phyloP scores from a whole-genome alignment of 2,113 vertebrate genomes.

The Neogale vison region DNA sequence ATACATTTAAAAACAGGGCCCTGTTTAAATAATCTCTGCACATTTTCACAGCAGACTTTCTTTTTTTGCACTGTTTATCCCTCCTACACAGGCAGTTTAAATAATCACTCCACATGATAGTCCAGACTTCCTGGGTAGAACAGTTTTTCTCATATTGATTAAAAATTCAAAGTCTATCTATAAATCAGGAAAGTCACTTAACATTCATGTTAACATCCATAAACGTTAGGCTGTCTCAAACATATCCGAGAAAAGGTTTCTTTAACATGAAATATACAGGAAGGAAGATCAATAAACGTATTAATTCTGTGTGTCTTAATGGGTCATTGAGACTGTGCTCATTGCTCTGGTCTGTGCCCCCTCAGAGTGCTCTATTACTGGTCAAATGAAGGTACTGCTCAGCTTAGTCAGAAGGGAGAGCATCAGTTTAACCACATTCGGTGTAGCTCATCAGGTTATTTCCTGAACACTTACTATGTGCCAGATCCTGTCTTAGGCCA shows the following conservation, averaged over 20 bases:
- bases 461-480: not conserved
- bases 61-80: not conserved
- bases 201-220: slow-evolving; percentile 24
- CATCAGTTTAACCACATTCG: not conserved
- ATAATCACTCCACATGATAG: not conserved
- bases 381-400: not conserved
- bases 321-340: not conserved
- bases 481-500: not conserved
- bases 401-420: not conserved
- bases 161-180: slow-evolving; percentile 31
- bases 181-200: slow-evolving; percentile 24
- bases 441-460: not conserved
- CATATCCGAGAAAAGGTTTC: not conserved
- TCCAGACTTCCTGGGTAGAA: slow-evolving; percentile 41
- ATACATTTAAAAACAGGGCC: not conserved
- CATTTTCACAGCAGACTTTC: slow-evolving; percentile 4
- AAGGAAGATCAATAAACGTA: not conserved
- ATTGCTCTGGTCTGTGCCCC: not conserved
- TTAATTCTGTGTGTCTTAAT: not conserved
- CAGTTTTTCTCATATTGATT: slow-evolving; percentile 40
- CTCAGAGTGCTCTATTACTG: not conserved
- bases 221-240: slow-evolving; percentile 43
- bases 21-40: not conserved
- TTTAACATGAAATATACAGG: slow-evolving; percentile 1
- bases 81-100: slow-evolving; percentile 8